These are phyloP conservation scores for Caiman crocodilus DNA, from an alignment of 2,797 vertebrate genomes.

Conservation along the genomic window DNA sequence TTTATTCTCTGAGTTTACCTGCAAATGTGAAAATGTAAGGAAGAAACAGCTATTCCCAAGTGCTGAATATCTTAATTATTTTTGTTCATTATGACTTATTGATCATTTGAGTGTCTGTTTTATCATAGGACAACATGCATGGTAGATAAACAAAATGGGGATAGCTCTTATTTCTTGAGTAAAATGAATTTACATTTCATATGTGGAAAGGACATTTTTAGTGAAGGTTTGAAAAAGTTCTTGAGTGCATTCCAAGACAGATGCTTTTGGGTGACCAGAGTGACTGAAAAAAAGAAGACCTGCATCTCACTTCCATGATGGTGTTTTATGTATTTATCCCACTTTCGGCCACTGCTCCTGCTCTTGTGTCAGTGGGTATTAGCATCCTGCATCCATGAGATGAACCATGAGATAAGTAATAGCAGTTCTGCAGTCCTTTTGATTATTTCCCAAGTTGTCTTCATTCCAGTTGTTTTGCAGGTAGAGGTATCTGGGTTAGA, in stretches of 20 bases:
- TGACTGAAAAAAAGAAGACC: not conserved
- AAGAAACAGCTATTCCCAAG: not conserved
- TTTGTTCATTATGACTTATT: fast-evolving
- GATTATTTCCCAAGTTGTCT: not conserved
- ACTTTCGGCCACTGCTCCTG: not conserved
- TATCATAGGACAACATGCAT: fast-evolving
- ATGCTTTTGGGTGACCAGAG: not conserved
- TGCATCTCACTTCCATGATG: too few species aligned
- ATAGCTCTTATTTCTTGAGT: not conserved
- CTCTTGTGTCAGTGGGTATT: not conserved
- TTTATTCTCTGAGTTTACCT: not conserved
- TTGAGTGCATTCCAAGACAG: not conserved
- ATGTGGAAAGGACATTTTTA: not conserved
- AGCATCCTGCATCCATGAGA: not conserved
- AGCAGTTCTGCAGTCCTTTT: not conserved
- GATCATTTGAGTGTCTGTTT: fast-evolving
- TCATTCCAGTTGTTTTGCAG: too few species aligned
- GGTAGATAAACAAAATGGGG: fast-evolving
- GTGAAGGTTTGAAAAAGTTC: not conserved
- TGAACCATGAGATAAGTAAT: not conserved
- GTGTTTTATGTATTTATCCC: too few species aligned
- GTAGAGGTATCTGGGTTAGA: too few species aligned
- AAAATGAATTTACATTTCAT: not conserved
- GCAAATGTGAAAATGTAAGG: not conserved
- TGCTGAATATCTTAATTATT: not conserved